phyloP scores from a whole-genome alignment of 2,888 invertebrate genomes.

The Empis livida region DNA sequence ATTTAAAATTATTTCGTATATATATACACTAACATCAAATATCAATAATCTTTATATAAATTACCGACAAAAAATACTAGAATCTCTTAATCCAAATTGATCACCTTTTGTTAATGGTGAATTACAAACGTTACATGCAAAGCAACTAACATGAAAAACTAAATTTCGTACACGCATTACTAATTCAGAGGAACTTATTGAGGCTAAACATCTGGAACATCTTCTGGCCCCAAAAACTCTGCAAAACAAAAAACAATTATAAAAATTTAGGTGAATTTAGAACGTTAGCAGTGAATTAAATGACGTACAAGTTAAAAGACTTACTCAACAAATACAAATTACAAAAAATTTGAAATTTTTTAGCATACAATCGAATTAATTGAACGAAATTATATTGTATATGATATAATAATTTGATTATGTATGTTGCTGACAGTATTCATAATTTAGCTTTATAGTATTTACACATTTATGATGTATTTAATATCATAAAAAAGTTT shows the following conservation, averaged over 20 bases:
- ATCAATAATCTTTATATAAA: neutral
- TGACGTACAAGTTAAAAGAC: too few relatives aligned
- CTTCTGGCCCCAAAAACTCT: constrained; percentile 84
- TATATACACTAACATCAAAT: neutral
- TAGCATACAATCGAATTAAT: too few relatives aligned
- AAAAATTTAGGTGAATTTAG: too few relatives aligned
- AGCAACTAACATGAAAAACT: constrained; percentile 91
- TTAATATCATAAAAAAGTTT: too few relatives aligned
- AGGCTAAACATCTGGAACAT: constrained; percentile 79
- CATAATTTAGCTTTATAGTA: too few relatives aligned
- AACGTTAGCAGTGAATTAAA: too few relatives aligned
- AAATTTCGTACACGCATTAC: constrained; percentile 89
- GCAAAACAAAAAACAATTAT: constrained; percentile 30
- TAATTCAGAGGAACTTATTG: constrained; percentile 79
- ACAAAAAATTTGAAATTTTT: too few relatives aligned
- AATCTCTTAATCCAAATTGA: constrained; percentile 84
- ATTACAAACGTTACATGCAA: constrained; percentile 82
- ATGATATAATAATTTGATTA: too few relatives aligned
- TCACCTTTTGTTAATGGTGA: constrained; percentile 83
- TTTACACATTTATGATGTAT: too few relatives aligned
- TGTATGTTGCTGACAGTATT: too few relatives aligned
- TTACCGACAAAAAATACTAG: constrained; percentile 73
- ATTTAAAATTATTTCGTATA: constrained; percentile 1
- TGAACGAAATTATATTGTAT: too few relatives aligned
- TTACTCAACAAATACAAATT: too few relatives aligned